A percentile compares a stretch with the other conserved stretches of the same genome.
phyloP scores from a whole-genome alignment of 1,140 invertebrate species.

The Spodoptera frugiperda region DNA sequence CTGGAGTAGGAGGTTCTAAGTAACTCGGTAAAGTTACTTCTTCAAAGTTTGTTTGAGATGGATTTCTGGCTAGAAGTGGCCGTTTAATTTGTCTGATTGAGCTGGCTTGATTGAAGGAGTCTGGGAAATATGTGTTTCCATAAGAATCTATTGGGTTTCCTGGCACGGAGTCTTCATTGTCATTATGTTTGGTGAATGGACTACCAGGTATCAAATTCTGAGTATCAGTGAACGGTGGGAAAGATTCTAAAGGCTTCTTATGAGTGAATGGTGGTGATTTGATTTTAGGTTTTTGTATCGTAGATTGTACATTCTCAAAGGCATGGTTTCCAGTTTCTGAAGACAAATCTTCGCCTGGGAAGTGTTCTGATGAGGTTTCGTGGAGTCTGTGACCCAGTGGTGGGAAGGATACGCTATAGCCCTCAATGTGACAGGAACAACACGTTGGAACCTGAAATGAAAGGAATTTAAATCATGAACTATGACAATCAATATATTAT shows the following conservation, averaged over 20 bases:
- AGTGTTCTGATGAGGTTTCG: conserved; percentile 81
- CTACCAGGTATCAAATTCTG: conserved; percentile 76
- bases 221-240: conserved; percentile 69
- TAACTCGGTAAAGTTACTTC: conserved; percentile 79
- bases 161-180: conserved; percentile 66
- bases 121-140: conserved; percentile 76
- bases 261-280: conserved; percentile 69
- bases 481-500: too few species aligned
- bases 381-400: conserved; percentile 81
- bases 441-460: conserved; percentile 90
- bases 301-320: conserved; percentile 79
- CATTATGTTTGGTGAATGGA: conserved; percentile 67
- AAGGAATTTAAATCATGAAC: too few species aligned
- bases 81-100: conserved; percentile 77
- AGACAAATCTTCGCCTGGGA: conserved; percentile 82
- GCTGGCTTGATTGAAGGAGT: conserved; percentile 80
- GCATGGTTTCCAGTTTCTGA: conserved; percentile 78
- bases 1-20: conserved; percentile 82
- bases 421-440: conserved; percentile 94
- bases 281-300: conserved; percentile 70
- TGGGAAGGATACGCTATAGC: conserved; percentile 89
- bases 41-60: conserved; percentile 61
- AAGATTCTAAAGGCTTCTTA: conserved; percentile 70
- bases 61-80: conserved; percentile 67
- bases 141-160: conserved; percentile 76